Base-by-base conservation (phyloP, 2,113 vertebrate genomes). In the Xenopus borealis region DNA sequence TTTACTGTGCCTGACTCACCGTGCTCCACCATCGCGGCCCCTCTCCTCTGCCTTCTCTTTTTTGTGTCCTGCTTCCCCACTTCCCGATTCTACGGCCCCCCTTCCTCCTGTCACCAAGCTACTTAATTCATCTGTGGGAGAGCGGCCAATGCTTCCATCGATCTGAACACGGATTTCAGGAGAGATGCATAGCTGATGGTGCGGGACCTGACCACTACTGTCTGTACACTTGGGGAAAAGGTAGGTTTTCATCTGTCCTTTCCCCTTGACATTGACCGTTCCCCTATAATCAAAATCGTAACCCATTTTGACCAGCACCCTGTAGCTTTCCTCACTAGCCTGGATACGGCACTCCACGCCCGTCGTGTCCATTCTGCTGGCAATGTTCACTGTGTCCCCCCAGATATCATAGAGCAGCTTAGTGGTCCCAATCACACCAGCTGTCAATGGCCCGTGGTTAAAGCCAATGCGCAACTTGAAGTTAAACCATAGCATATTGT, bases 161-260 rank as follows among this genome's bases (percentile, higher is more conserved):
- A 98, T 95, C 87, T 98, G 97, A 11, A 91, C 94, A 19, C 96
- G 92, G 86, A 98, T 98, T 85, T 98, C 97, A 0, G 96, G 95
- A 27, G 97, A 98, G 72, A 98, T 96, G 0, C 94, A 94, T 62
- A 86, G 80, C 86, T 88, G 88, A 80, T 94, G 94, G 63, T 93
- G 93, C 0, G 87, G 90, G 80, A 98, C 94, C 0, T 92, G 85
- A 7, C 95, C 94, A 7, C 95, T 94, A 0, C 83, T 92, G 83
- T 94, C 94, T 63, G 80, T 89, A 87, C 95, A 94, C 83, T 92
- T 95, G n/a, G 96, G 97, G 85, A 92, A 99, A 1, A 99, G 91
- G 86, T 95, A 99, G 85, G 97, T 99, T 92, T 98, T 98, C 97
- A 99, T 99, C 86, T 99, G 95, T 59, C 97, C 97, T 65, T 98